Percentiles rank a stretch among this genome's conserved stretches.
Evolutionary conservation across 2,113 vertebrate genomes (phyloP).

Genomic region (Carassius auratus): DNA sequence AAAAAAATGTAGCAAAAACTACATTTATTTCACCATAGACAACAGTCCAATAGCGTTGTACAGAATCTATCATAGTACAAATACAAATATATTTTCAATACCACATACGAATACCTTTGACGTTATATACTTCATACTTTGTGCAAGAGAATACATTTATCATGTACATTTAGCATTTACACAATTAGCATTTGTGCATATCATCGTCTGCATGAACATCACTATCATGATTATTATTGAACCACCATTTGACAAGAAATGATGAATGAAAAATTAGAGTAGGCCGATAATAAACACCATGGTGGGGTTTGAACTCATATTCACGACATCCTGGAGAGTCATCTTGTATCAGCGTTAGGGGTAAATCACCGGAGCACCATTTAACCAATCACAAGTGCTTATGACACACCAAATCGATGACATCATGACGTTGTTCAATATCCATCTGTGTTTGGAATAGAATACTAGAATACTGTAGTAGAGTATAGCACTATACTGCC

Average conservation of each 20-base stretch:
- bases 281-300: conserved; percentile 28
- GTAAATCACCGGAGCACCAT: conserved; percentile 22
- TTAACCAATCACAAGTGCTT: conserved; percentile 45
- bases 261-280: conserved; percentile 49
- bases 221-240: conserved; percentile 53
- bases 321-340: background rate
- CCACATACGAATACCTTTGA: conserved; percentile 67
- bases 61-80: conserved; percentile 61
- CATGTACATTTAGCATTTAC: conserved; percentile 59
- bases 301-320: background rate
- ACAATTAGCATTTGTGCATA: conserved; percentile 61
- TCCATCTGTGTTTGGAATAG: background rate
- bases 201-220: conserved; percentile 12
- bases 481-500: background rate
- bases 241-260: conserved; percentile 48
- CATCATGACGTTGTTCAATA: conserved; percentile 9
- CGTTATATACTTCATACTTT: conserved; percentile 55
- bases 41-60: conserved; percentile 63
- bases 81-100: conserved; percentile 75
- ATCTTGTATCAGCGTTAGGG: background rate
- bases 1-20: conserved; percentile 57
- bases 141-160: conserved; percentile 62
- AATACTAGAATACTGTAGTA: background rate
- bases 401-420: conserved; percentile 1
- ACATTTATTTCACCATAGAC: conserved; percentile 64